Evolutionary conservation across 2,888 invertebrate genomes (phyloP).

Genomic region (Autographa gamma): DNA sequence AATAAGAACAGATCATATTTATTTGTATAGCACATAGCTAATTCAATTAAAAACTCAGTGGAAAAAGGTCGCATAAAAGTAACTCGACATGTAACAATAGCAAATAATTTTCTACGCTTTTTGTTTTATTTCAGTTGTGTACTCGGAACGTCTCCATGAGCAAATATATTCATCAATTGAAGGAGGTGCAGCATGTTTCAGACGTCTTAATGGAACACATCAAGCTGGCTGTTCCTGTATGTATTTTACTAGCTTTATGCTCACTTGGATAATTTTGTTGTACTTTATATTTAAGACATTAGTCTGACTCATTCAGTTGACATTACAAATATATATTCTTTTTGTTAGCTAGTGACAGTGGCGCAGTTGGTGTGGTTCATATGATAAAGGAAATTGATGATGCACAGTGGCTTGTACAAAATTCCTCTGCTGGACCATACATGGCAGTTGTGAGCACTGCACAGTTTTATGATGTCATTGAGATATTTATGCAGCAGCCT

Average conservation of each 20-base stretch:
- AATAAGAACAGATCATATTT: background rate
- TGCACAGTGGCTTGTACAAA: slow-evolving; percentile 92
- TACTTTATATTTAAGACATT: no score
- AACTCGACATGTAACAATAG: background rate
- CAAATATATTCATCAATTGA: slow-evolving; percentile 94
- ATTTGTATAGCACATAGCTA: no score
- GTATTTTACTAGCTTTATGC: slow-evolving; percentile 67
- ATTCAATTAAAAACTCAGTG: no score
- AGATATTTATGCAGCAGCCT: slow-evolving; percentile 86
- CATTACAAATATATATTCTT: background rate
- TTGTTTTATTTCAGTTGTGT: slow-evolving; percentile 72
- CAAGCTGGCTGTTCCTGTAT: slow-evolving; percentile 98
- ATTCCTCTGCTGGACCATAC: slow-evolving; percentile 94
- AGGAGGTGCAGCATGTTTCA: slow-evolving; percentile 94
- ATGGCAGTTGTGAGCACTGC: slow-evolving; percentile 92
- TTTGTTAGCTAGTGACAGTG: slow-evolving; percentile 90
- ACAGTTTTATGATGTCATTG: slow-evolving; percentile 89
- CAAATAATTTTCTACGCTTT: slow-evolving; percentile 25
- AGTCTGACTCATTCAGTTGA: background rate
- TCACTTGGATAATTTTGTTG: background rate
- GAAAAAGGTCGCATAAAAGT: no score
- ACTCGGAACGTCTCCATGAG: slow-evolving; percentile 91
- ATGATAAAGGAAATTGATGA: slow-evolving; percentile 91
- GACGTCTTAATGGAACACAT: slow-evolving; percentile 97
- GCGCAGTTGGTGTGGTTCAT: slow-evolving; percentile 96